Base-by-base conservation (phyloP, 2,888 invertebrate species). In the Pseudeuparius sepicola region DNA sequence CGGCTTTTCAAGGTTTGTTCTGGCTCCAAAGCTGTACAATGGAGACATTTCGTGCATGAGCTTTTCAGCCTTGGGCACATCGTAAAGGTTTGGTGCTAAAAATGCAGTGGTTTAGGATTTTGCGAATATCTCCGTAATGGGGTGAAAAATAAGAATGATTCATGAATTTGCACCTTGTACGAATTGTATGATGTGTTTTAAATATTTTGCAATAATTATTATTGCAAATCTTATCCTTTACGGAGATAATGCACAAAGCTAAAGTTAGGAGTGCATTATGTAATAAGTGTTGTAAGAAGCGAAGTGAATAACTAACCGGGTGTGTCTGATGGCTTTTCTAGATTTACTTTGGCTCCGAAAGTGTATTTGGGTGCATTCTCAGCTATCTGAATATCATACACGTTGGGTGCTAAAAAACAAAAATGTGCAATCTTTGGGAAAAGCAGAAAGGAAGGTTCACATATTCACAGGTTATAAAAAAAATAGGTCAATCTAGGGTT, bases 1-100 rank as follows among this genome's bases (percentile, higher is more conserved):
- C 37, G 67, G 59, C 48, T 70, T 71, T 45, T 73, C 71, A 34
- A 60, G 53, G 53, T 68, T 63, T 20, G 71, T 66, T 57, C 74
- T 81, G 42, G 71, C 66, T 31, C 79, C 78, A 55, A 83, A 73
- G 4, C 76, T 75, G 53, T 72, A 80, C 48, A 70, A 78, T 40
- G 73, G 67, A 24, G 75, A 71, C 48, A 65, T 67, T 47, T 73
- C 71, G 34, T 66, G 70, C 20, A 20, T 7, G 7, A 20, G 6
- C 24, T 36, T 24, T 41, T 76, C 75, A 9, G 73, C 64, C 46
- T 64, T 65, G 40, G 72, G 70, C 12, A 64, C 66, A 41, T 63
- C 53, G 49, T 69, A 65, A 15, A 54, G 51, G 47, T 78, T 71
- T 50, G 74, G 77, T 27, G 46, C 48, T 51, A 40, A 20, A 20